Percentiles rank a stretch among this genome's conserved stretches.
phyloP scores from a whole-genome alignment of 2,113 vertebrate species.

The Paratilapia polleni region DNA sequence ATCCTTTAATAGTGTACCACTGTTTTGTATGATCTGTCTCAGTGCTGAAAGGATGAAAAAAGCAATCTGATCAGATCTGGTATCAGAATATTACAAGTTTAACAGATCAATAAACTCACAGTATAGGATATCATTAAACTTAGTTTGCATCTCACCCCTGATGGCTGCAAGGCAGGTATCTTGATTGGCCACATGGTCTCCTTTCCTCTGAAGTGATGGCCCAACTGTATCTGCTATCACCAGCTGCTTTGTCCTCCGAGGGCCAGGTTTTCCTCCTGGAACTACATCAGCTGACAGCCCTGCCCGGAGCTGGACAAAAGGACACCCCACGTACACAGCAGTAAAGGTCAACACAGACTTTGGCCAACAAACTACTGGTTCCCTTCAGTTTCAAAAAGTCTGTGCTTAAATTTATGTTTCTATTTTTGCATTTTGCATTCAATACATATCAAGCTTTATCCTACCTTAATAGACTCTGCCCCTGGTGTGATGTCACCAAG shows the following conservation, averaged over 20 bases:
- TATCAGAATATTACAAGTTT: accelerated
- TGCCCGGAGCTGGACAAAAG: constrained; percentile 63
- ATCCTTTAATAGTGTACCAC: constrained; percentile 88
- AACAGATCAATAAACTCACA: not conserved
- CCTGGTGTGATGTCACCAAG: constrained; percentile 84
- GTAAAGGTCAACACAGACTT: not conserved
- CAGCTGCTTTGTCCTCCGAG: constrained; percentile 73
- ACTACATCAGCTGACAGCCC: constrained; percentile 66
- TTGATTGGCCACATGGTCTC: constrained; percentile 84
- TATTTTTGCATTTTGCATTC: too few species aligned
- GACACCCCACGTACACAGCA: not conserved
- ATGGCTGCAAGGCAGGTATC: constrained; percentile 86
- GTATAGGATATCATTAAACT: not conserved
- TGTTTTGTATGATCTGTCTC: constrained; percentile 82
- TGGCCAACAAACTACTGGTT: not conserved
- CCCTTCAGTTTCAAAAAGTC: not conserved
- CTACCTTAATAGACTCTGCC: constrained; percentile 83
- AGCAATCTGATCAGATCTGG: too few species aligned
- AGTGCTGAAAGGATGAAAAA: constrained; percentile 74
- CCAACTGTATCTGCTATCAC: constrained; percentile 62
- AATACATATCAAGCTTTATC: accelerated
- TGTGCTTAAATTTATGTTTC: accelerated
- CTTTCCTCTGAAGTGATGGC: constrained; percentile 80
- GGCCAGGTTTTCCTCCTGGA: constrained; percentile 74
- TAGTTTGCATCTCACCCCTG: constrained; percentile 73